A percentile compares a stretch with the other conserved stretches of the same genome.
phyloP scores from a whole-genome alignment of 2,888 invertebrate species.

The Diarsia rubi region DNA sequence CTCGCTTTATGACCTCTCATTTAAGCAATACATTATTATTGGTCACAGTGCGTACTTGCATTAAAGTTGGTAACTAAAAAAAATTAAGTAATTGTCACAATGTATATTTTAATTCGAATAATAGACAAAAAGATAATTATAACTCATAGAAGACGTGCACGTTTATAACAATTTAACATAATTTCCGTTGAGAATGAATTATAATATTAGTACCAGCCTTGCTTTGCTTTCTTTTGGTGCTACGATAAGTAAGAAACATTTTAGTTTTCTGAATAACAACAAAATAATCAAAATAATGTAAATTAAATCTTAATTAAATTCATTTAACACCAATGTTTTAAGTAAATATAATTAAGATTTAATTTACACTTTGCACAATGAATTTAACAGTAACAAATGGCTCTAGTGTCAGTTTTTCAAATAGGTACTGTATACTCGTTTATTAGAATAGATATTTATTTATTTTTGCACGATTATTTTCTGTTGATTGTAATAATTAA shows the following conservation, averaged over 20 bases:
- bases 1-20: too few species aligned
- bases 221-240: slow-evolving; percentile 23
- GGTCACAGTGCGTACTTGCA: background rate
- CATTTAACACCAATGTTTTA: too few species aligned
- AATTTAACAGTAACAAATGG: background rate
- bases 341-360: too few species aligned
- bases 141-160: background rate
- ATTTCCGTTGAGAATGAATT: slow-evolving; percentile 30
- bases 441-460: background rate
- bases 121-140: background rate
- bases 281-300: background rate
- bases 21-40: too few species aligned
- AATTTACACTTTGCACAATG: background rate
- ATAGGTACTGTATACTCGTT: background rate
- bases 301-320: too few species aligned
- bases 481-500: background rate
- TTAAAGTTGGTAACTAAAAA: background rate
- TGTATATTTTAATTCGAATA: background rate
- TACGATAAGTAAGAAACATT: background rate
- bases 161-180: slow-evolving; percentile 24
- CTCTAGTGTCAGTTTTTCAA: background rate
- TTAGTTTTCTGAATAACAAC: background rate
- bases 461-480: background rate
- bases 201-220: too few species aligned
- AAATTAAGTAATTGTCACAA: background rate